Evolutionary conservation across 2,797 vertebrate species (phyloP).

Genomic region (Gallirallus australis): DNA sequence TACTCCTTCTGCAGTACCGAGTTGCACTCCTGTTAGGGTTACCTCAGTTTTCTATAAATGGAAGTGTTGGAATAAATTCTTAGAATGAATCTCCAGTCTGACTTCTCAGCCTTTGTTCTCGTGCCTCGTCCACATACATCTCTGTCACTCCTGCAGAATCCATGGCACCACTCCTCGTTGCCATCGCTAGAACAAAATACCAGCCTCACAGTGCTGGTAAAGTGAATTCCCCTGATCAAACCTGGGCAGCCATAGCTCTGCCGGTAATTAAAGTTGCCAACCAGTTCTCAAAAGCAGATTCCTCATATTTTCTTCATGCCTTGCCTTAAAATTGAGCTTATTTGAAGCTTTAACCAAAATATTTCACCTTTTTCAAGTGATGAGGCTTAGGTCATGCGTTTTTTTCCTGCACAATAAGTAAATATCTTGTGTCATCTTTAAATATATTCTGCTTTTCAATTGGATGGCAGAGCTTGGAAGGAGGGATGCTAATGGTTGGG

Average conservation of each 20-base stretch:
- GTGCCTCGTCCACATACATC: neutral
- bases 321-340: neutral
- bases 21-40: slow-evolving; percentile 20
- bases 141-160: neutral
- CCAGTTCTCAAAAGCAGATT: neutral
- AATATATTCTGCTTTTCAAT: neutral
- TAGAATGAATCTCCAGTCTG: neutral
- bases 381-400: neutral
- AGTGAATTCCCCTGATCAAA: neutral
- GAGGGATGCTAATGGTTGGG: neutral
- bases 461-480: neutral
- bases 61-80: slow-evolving; percentile 52
- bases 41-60: slow-evolving; percentile 43
- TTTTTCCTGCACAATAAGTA: neutral
- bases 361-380: neutral
- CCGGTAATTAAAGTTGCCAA: neutral
- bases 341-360: neutral
- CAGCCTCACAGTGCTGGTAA: neutral
- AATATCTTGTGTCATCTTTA: neutral
- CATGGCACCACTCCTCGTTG: neutral
- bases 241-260: neutral
- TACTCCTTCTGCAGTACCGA: neutral
- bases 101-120: neutral
- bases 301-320: neutral
- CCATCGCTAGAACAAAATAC: neutral